Evolutionary conservation across 2,888 invertebrate species (phyloP).

Genomic region (Lumbricus terrestris): DNA sequence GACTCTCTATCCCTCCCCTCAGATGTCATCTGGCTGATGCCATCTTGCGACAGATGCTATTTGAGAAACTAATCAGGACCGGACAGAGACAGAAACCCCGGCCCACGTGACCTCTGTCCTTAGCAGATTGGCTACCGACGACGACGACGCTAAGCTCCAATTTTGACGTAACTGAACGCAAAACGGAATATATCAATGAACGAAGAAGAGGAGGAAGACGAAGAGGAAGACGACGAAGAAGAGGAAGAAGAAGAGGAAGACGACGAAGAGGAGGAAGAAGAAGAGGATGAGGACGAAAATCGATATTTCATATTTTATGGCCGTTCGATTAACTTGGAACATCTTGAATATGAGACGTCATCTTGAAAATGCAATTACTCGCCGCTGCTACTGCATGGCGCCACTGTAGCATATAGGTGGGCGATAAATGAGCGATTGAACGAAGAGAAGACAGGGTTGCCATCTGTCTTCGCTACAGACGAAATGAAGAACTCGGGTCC

Average conservation of each 20-base stretch:
- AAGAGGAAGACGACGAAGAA: too few species aligned
- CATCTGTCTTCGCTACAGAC: background rate
- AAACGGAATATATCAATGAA: background rate
- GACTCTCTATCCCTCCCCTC: too few species aligned
- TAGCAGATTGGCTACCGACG: background rate
- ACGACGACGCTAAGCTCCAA: background rate
- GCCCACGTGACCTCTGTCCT: background rate
- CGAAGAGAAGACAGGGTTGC: background rate
- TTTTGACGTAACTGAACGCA: constrained; percentile 3
- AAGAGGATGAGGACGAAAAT: too few species aligned
- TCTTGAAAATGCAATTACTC: background rate
- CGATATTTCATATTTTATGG: constrained; percentile 3
- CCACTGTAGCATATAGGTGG: background rate
- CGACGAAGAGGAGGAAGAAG: too few species aligned
- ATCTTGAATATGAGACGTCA: background rate
- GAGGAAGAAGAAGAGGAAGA: too few species aligned
- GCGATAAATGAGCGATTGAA: background rate
- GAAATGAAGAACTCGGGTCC: background rate
- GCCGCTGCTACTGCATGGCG: background rate
- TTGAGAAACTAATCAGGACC: background rate
- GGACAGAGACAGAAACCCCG: background rate
- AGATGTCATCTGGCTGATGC: too few species aligned
- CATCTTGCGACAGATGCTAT: background rate
- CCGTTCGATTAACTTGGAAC: background rate
- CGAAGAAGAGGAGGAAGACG: too few species aligned